phyloP scores from a whole-genome alignment of 2,797 vertebrate genomes.

The Eulemur rubriventer region DNA sequence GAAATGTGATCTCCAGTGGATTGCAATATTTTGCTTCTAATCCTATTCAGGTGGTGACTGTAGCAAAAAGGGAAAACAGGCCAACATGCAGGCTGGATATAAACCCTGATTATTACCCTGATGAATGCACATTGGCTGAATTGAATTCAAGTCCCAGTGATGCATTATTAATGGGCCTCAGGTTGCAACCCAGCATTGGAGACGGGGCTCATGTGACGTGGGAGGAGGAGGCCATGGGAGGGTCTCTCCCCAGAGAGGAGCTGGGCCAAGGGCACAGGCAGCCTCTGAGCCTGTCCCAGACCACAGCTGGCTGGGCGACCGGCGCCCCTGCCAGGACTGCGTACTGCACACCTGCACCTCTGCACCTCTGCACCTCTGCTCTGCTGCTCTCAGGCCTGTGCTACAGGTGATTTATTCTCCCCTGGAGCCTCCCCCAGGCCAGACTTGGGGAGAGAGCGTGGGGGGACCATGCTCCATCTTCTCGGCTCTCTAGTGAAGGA shows the following conservation, averaged over 20 bases:
- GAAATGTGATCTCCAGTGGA: slow-evolving; percentile 60
- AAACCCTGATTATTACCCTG: slow-evolving; percentile 23
- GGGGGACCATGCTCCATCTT: neutral
- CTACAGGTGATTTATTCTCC: slow-evolving; percentile 51
- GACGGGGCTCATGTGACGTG: neutral
- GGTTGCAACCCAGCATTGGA: neutral
- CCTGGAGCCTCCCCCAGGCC: slow-evolving; percentile 36
- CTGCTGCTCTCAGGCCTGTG: neutral
- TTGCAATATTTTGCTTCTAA: slow-evolving; percentile 68
- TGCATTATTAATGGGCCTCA: slow-evolving; percentile 52
- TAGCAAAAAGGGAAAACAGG: slow-evolving; percentile 61
- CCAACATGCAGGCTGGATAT: slow-evolving; percentile 46
- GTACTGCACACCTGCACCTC: slow-evolving; percentile 61
- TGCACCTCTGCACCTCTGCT: slow-evolving; percentile 43
- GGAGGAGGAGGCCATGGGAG: neutral
- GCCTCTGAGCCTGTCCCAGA: neutral
- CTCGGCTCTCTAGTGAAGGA: neutral
- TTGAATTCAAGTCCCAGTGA: neutral
- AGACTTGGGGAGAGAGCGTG: neutral
- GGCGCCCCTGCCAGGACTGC: neutral
- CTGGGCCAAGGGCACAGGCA: neutral
- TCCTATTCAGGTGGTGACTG: slow-evolving; percentile 78
- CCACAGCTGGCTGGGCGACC: neutral
- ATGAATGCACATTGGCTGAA: neutral
- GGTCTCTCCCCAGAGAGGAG: neutral